phyloP scores from a whole-genome alignment of 2,797 vertebrate species.

The Mormyrus proboscirostris region DNA sequence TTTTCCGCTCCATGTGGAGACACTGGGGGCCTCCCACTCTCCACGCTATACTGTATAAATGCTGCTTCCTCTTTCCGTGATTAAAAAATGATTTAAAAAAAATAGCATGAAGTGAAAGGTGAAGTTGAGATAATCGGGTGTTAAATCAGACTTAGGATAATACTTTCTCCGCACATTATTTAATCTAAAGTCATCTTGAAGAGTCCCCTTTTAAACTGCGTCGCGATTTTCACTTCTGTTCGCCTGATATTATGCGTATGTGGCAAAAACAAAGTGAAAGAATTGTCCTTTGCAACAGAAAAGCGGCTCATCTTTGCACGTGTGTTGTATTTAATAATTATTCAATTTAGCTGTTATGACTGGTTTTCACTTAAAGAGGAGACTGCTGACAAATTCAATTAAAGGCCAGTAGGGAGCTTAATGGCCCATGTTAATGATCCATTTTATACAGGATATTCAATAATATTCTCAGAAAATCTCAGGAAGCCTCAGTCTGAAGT shows the following conservation, averaged over 20 bases:
- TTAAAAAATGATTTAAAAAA: background rate
- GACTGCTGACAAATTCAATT: slow-evolving; percentile 97
- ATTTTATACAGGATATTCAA: slow-evolving; percentile 88
- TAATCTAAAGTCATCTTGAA: background rate
- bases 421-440: slow-evolving; percentile 90
- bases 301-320: slow-evolving; percentile 70
- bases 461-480: slow-evolving; percentile 81
- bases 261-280: slow-evolving; percentile 47
- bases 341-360: slow-evolving; percentile 83
- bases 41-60: background rate
- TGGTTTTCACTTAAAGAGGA: slow-evolving; percentile 85
- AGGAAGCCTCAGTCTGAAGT: slow-evolving; percentile 72
- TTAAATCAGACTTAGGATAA: background rate
- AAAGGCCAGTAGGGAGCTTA: slow-evolving; percentile 87
- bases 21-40: background rate
- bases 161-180: background rate
- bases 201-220: background rate
- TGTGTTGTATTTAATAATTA: slow-evolving; percentile 83
- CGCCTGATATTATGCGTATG: slow-evolving; percentile 67
- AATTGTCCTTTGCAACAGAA: slow-evolving; percentile 75
- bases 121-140: slow-evolving; percentile 5
- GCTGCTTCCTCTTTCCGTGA: background rate
- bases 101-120: background rate
- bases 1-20: background rate
- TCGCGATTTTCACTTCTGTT: slow-evolving; percentile 55